These are phyloP conservation scores for Amia ocellicauda DNA, from an alignment of 2,113 vertebrate species.

Conservation along the genomic window DNA sequence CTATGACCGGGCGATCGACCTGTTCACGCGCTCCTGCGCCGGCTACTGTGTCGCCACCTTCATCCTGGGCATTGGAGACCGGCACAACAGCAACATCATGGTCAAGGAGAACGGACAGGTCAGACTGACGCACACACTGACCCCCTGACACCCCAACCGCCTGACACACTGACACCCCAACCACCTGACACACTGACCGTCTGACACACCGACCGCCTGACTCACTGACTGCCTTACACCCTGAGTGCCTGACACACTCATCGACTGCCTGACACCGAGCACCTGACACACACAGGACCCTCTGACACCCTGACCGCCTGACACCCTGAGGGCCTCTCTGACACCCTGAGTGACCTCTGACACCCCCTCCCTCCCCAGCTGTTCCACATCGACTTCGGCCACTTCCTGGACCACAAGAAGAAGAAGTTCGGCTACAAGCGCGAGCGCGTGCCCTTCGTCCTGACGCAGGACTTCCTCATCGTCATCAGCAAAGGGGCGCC, in stretches of 20 bases:
- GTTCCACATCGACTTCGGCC: slow-evolving; percentile 72
- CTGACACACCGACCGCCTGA: background rate
- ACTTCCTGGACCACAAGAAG: slow-evolving; percentile 73
- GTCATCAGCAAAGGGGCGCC: slow-evolving; percentile 72
- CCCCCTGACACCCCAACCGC: slow-evolving; percentile 1
- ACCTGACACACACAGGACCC: background rate
- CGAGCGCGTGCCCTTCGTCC: slow-evolving; percentile 68
- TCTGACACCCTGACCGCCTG: background rate
- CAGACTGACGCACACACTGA: background rate
- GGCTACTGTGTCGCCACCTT: slow-evolving; percentile 73
- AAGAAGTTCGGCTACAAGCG: slow-evolving; percentile 75
- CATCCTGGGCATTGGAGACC: slow-evolving; percentile 71
- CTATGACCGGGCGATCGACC: slow-evolving; percentile 67
- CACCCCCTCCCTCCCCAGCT: slow-evolving; percentile 37
- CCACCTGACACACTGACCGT: too few species aligned
- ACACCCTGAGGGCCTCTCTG: background rate
- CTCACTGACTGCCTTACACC: too few species aligned
- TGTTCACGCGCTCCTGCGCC: slow-evolving; percentile 70
- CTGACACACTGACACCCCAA: slow-evolving; percentile 1
- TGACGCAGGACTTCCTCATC: slow-evolving; percentile 73
- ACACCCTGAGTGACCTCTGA: slow-evolving; percentile 3
- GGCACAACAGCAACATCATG: slow-evolving; percentile 77
- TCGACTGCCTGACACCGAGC: background rate
- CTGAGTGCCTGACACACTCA: too few species aligned
- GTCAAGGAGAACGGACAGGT: slow-evolving; percentile 74